Base-by-base conservation (phyloP, 35 echinoderm and acorn worm species). In the Apostichopus parvimensis region DNA sequence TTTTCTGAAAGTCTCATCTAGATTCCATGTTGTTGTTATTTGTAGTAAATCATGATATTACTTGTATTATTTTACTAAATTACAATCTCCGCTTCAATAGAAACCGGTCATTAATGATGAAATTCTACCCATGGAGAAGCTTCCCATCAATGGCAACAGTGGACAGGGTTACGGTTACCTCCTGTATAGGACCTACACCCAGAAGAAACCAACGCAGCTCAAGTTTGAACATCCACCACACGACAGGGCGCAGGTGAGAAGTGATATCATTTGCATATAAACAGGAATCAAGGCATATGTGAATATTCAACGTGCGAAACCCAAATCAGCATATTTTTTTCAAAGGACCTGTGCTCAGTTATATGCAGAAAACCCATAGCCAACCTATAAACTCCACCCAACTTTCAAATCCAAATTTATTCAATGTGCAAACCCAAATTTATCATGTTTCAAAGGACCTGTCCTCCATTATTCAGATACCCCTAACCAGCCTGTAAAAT, bases 71-170 rank as follows among this genome's bases (percentile, higher is more conserved):
- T 45, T 45, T 45, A 45, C 34, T 45, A 4, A 45, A 45, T 45
- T 45, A 45, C 34, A 45, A 45, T 68, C 15, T 68, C 9, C 13
- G 18, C 64, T 0, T 82, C 56, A 18, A 2, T 72, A 98, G 94
- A 20, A 92, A 60, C 94, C 97, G n/a, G 83, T 98, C 34, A 89
- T 77, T 6, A 91, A 59, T 28, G 97, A 95, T 57, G 78, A 88
- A n/a, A 26, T 91, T 6, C 73, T 94, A 18, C 11, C 80, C 61
- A 98, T 98, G 97, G 97, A 98, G 78, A 95, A 96, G 88, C 68
- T 98, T 72, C 97, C 97, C 11, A 98, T 98, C 79, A 98, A 98
- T 70, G 91, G 93, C 18, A 94, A 92, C 90, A 95, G 97, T 23
- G 97, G 97, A 5, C 97, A 98, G 75, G 93, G 97, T 14, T 96